Conservation (phyloP, 2,888 invertebrate species). For the Drosophila planitibia region DNA sequence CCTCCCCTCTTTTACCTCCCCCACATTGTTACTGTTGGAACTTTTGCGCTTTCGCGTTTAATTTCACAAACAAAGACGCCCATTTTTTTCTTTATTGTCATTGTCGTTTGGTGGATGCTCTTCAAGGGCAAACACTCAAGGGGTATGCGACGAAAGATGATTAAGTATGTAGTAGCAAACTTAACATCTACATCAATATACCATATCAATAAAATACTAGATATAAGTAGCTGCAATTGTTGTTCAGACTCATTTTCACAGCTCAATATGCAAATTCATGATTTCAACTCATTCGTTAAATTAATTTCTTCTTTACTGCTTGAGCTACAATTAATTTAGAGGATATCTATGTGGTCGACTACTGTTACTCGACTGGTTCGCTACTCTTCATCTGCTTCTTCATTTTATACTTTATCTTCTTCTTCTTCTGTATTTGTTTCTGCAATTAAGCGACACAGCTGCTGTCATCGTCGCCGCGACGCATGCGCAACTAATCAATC, state of each 20-base stretch:
- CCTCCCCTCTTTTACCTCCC: not conserved
- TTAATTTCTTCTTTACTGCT: not conserved
- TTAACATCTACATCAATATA: not conserved
- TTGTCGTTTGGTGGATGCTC: not conserved
- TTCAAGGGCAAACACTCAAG: not conserved
- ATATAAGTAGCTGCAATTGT: not conserved
- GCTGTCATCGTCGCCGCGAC: constrained; percentile 42
- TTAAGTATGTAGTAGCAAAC: no score
- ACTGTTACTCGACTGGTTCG: not conserved
- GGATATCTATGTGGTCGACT: constrained; percentile 19
- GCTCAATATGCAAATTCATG: not conserved
- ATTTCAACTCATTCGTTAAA: not conserved
- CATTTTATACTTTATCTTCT: not conserved
- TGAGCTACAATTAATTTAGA: not conserved
- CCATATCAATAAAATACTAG: not conserved
- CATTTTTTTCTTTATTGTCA: constrained; percentile 41
- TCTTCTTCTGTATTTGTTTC: constrained; percentile 1
- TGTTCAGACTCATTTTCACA: not conserved
- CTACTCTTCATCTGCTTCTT: not conserved
- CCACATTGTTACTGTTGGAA: constrained; percentile 9
- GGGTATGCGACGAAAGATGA: constrained; percentile 13
- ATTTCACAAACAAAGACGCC: constrained; percentile 49
- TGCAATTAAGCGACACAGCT: constrained; percentile 59
- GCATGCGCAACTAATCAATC: constrained; percentile 55
- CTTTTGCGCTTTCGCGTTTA: constrained; percentile 41